Evolutionary conservation across 2,888 invertebrate species (phyloP).

Genomic region (Tenthredo distinguenda): DNA sequence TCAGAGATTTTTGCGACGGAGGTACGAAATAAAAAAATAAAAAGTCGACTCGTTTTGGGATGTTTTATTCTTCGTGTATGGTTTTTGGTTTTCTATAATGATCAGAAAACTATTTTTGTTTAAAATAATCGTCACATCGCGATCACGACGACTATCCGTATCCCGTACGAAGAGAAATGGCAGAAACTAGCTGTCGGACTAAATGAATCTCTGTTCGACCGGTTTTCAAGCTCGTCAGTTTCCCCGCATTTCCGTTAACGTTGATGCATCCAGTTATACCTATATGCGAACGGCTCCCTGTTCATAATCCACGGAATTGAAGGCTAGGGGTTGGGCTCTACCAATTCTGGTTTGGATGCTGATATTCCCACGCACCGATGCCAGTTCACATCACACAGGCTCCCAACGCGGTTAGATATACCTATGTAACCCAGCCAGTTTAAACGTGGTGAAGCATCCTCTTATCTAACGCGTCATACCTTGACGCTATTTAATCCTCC

Average conservation of each 20-base stretch:
- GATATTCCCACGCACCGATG: slow-evolving; percentile 5
- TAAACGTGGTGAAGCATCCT: not conserved
- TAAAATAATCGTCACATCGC: not conserved
- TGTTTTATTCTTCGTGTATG: too few relatives aligned
- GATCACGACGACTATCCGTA: not conserved
- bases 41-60: not conserved
- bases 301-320: not conserved
- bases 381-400: not conserved
- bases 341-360: not conserved
- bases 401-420: not conserved
- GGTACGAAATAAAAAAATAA: not conserved
- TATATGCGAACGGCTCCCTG: not conserved
- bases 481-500: not conserved
- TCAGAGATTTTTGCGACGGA: not conserved
- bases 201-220: not conserved
- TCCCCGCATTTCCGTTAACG: not conserved
- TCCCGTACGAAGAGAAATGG: not conserved
- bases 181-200: not conserved
- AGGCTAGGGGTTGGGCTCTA: not conserved
- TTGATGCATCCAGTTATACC: not conserved
- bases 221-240: not conserved
- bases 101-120: not conserved
- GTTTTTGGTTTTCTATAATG: not conserved
- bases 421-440: not conserved
- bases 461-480: slow-evolving; percentile 4